Base-by-base conservation (phyloP, 30 jellyfish, hydroid and myxozoan species). In the Aurelia aurita region DNA sequence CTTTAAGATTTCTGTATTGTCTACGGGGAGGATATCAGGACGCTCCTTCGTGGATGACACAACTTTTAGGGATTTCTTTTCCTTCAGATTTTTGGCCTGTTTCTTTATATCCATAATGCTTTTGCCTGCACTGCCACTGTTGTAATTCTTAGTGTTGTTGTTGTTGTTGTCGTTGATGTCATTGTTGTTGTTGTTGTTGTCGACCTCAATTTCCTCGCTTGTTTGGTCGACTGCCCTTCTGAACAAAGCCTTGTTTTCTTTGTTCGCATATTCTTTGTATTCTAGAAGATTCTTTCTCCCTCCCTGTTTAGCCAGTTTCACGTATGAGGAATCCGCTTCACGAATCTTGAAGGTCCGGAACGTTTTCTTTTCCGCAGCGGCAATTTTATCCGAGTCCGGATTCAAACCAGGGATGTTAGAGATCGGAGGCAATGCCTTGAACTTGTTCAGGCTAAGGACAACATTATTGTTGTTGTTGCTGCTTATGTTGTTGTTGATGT, bases 351-450 rank as follows among this genome's bases (percentile, higher is more conserved):
- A 72, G 25, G 79, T 86, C 22, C 98, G 97, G 76, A 92, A 92
- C 19, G 64, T 77, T 77, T 92, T 92, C 90, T 76, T 74, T 69
- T 92, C 97, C 14, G 95, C 87, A 11, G 93, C 82, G 10, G 96
- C 98, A 19, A 92, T 75, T 1, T 15, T 64, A 0, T 79, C 98
- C 28, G 97, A 76, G 68, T 92, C 98, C 32, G 98, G 98, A 77
- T 92, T 92, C 28, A 92, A 89, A 27, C 98, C 98, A 19, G 98
- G 98, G 54, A 92, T 76, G 44, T 71, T 86, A 2, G 98, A 92
- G 21, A 92, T 77, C 26, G 93, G 87, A 1, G 93, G 93, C 65
- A 83, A 45, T 6, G 86, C 74, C 27, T 57, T 83, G 65, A 32
- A 61, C 45, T 59, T 83, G 77, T 60, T 83, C 74, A 83, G 28